Evolutionary conservation across 2,888 invertebrate species (phyloP).

Genomic region (Mesodorylaimus sp.): DNA sequence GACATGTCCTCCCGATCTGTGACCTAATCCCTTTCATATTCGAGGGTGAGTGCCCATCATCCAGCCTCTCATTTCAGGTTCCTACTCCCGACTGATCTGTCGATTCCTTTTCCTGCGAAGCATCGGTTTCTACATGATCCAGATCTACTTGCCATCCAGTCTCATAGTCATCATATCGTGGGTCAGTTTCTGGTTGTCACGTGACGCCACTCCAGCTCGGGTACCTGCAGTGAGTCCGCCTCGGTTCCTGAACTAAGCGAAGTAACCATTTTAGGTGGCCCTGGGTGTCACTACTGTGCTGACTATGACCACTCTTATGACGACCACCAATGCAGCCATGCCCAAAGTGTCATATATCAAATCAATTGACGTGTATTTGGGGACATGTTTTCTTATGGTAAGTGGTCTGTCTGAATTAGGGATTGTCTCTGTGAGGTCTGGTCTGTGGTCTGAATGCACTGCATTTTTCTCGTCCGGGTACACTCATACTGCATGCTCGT

Average conservation of each 20-base stretch:
- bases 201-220: slow-evolving; percentile 37
- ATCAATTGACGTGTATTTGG: slow-evolving; percentile 86
- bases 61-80: slow-evolving; percentile 20
- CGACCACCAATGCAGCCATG: slow-evolving; percentile 79
- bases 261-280: too few relatives aligned
- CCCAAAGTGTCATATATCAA: slow-evolving; percentile 92
- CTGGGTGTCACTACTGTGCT: slow-evolving; percentile 38
- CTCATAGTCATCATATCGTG: slow-evolving; percentile 39
- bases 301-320: slow-evolving; percentile 91
- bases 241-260: too few relatives aligned
- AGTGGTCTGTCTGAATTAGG: too few relatives aligned
- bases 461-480: too few relatives aligned
- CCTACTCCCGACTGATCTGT: slow-evolving; percentile 36
- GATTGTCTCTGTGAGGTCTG: too few relatives aligned
- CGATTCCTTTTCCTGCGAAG: slow-evolving; percentile 35
- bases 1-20: too few relatives aligned
- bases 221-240: too few relatives aligned
- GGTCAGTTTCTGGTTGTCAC: slow-evolving; percentile 39
- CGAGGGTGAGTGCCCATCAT: too few relatives aligned
- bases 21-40: too few relatives aligned
- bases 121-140: slow-evolving; percentile 37
- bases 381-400: slow-evolving; percentile 96
- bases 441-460: too few relatives aligned
- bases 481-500: too few relatives aligned
- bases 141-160: slow-evolving; percentile 38